These are phyloP conservation scores for Gryllus longicercus DNA, from an alignment of 2,888 invertebrate genomes.

Conservation along the genomic window DNA sequence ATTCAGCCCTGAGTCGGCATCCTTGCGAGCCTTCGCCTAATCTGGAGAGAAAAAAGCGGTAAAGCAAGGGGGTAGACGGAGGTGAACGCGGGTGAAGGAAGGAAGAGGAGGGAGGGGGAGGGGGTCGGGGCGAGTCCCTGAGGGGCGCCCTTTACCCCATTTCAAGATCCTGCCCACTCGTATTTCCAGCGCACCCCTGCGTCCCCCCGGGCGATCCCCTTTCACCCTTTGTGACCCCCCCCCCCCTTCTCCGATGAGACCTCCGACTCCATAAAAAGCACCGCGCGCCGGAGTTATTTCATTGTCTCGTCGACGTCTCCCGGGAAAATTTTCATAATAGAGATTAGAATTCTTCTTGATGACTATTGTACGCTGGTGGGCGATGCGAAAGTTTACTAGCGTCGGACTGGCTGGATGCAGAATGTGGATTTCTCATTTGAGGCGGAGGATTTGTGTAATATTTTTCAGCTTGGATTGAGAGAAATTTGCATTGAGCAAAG, in stretches of 20 bases:
- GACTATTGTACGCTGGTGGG: not conserved
- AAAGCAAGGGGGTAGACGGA: no score
- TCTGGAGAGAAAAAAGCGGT: not conserved
- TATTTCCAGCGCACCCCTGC: not conserved
- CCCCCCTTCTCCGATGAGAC: not conserved
- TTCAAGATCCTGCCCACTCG: not conserved
- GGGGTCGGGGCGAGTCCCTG: not conserved
- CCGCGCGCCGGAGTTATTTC: not conserved
- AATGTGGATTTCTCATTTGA: no score
- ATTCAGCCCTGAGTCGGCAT: not conserved
- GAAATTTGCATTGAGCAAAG: no score
- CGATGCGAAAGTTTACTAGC: no score
- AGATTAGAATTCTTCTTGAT: not conserved
- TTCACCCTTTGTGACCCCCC: constrained; percentile 1
- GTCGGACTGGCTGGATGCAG: no score
- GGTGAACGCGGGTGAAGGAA: no score
- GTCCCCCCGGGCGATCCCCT: not conserved
- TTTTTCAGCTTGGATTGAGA: no score
- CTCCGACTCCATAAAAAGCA: not conserved
- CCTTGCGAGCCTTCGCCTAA: not conserved
- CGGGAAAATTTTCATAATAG: not conserved
- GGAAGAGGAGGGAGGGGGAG: not conserved
- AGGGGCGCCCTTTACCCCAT: not conserved
- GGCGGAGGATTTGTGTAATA: no score
- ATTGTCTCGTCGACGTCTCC: not conserved